A percentile compares a stretch with the other conserved stretches of the same genome.
Evolutionary conservation across 1,140 invertebrate genomes (phyloP).

Genomic region (Drosophila repletoides): DNA sequence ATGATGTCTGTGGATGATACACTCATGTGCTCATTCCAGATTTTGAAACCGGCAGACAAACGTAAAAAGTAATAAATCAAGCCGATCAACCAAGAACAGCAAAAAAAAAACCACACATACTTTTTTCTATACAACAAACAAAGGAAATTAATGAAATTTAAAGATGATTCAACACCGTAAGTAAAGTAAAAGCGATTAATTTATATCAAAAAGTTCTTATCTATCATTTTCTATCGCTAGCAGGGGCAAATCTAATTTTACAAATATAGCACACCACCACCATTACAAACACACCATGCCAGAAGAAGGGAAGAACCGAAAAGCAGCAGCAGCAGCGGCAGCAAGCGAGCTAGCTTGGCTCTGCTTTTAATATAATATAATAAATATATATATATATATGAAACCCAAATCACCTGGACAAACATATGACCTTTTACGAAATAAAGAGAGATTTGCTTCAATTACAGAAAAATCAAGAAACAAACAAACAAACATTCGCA

Average conservation of each 20-base stretch:
- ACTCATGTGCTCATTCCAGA: constrained; percentile 99
- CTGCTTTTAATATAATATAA: constrained; percentile 4
- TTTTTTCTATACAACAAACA: constrained; percentile 63
- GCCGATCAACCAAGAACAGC: constrained; percentile 90
- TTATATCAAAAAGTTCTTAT: constrained; percentile 54
- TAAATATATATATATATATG: constrained; percentile 9
- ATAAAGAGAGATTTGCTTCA: constrained; percentile 70
- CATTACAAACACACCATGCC: too few relatives aligned
- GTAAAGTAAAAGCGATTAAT: constrained; percentile 52
- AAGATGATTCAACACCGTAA: constrained; percentile 55
- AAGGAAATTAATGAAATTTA: constrained; percentile 55
- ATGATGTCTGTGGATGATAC: constrained; percentile 99
- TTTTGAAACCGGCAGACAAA: constrained; percentile 99
- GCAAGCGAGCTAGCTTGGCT: too few relatives aligned
- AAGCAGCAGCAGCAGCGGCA: too few relatives aligned
- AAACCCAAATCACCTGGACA: constrained; percentile 42
- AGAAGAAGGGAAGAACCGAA: constrained; percentile 18
- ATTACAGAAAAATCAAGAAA: constrained; percentile 42
- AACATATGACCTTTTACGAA: constrained; percentile 46
- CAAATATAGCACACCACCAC: constrained; percentile 23
- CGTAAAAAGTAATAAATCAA: constrained; percentile 98
- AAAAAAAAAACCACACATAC: constrained; percentile 52
- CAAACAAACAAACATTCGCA: constrained; percentile 42
- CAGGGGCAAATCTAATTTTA: constrained; percentile 55
- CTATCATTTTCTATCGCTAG: constrained; percentile 61